Percentiles rank a stretch among this genome's conserved stretches.
Conservation (phyloP, 2,888 invertebrate genomes). For the Melangyna quadrimaculata region DNA sequence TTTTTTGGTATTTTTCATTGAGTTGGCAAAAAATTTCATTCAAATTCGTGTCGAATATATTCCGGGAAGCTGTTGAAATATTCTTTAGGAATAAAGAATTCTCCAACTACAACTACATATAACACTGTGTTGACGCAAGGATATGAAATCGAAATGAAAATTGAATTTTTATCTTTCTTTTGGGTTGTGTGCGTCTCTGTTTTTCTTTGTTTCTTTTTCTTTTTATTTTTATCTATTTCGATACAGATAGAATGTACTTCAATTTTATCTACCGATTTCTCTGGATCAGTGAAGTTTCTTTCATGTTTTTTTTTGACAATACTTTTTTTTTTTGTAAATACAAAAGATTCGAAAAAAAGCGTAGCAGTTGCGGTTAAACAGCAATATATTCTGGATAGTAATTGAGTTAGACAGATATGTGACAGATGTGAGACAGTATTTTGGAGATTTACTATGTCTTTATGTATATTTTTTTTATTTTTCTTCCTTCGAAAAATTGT, state of each 20-base stretch:
- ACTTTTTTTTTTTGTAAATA: not conserved
- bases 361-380: conserved; percentile 8
- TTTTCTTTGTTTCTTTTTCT: not conserved
- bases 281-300: not conserved
- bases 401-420: conserved; percentile 57
- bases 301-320: no score
- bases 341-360: not conserved
- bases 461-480: not conserved
- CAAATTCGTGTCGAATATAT: conserved; percentile 57
- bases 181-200: not conserved
- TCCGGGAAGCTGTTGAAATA: conserved; percentile 29
- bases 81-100: not conserved
- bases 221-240: conserved; percentile 54
- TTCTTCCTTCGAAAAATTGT: not conserved
- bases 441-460: not conserved
- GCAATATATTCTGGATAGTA: conserved; percentile 48
- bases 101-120: not conserved
- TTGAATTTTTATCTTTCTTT: conserved; percentile 62
- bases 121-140: conserved; percentile 28
- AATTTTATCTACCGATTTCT: conserved; percentile 37
- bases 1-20: conserved; percentile 13
- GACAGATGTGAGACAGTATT: conserved; percentile 25
- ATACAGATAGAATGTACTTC: conserved; percentile 36
- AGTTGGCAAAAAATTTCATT: conserved; percentile 50
- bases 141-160: conserved; percentile 57